These are phyloP conservation scores for Rhamnusium bicolor DNA, from an alignment of 2,888 invertebrate species.

Conservation along the genomic window DNA sequence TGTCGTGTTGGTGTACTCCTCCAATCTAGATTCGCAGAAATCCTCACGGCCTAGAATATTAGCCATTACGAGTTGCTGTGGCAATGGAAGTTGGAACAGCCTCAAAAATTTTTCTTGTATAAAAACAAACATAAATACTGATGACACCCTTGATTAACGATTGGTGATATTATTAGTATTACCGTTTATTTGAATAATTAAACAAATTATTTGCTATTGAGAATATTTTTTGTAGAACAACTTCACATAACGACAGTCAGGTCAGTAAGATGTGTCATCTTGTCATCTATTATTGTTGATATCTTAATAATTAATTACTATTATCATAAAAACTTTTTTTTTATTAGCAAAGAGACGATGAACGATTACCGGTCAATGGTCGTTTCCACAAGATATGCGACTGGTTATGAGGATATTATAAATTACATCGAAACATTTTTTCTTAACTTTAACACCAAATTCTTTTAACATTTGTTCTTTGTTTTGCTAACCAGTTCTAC, in stretches of 20 bases:
- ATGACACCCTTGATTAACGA: neutral
- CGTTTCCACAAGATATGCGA: neutral
- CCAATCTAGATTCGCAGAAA: constrained; percentile 49
- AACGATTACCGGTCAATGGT: neutral
- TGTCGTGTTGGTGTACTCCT: constrained; percentile 40
- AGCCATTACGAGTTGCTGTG: neutral
- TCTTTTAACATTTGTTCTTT: no score
- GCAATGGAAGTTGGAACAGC: neutral
- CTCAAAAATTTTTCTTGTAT: neutral
- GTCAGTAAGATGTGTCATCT: neutral
- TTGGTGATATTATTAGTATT: no score
- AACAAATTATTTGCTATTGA: neutral
- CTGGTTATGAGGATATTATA: neutral
- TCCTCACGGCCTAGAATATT: neutral
- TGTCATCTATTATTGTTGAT: no score
- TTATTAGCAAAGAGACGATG: neutral
- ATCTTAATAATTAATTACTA: neutral
- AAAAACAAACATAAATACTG: no score
- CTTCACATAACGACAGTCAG: neutral
- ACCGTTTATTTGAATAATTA: neutral
- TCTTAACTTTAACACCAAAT: no score
- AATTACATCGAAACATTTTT: no score
- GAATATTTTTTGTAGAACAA: neutral
- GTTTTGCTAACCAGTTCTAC: no score
- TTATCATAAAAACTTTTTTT: neutral